Evolutionary conservation across 2,888 invertebrate genomes (phyloP).

Genomic region (Eledone cirrhosa): DNA sequence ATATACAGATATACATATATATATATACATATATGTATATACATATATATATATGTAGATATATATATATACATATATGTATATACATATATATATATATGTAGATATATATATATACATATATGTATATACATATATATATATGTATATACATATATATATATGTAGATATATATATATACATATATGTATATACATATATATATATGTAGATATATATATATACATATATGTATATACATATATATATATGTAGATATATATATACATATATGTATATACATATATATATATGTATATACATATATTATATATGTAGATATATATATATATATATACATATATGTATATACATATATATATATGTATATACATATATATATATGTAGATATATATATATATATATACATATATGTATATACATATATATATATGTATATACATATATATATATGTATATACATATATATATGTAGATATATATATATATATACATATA

Average conservation of each 20-base stretch:
- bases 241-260: not conserved
- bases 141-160: not conserved
- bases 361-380: not conserved
- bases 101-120: not conserved
- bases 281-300: not conserved
- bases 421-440: not conserved
- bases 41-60: not conserved
- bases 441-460: not conserved
- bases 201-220: not conserved
- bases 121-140: not conserved
- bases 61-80: not conserved
- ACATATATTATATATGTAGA: not conserved
- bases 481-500: not conserved
- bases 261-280: not conserved
- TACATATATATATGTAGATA: not conserved
- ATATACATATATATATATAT: not conserved
- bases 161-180: not conserved
- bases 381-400: not conserved
- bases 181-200: not conserved
- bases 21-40: not conserved
- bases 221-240: not conserved
- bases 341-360: not conserved
- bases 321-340: not conserved
- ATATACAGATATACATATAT: not conserved
- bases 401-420: not conserved